phyloP scores from a whole-genome alignment of 2,888 invertebrate genomes.

The Polydrusus pterygomalis region DNA sequence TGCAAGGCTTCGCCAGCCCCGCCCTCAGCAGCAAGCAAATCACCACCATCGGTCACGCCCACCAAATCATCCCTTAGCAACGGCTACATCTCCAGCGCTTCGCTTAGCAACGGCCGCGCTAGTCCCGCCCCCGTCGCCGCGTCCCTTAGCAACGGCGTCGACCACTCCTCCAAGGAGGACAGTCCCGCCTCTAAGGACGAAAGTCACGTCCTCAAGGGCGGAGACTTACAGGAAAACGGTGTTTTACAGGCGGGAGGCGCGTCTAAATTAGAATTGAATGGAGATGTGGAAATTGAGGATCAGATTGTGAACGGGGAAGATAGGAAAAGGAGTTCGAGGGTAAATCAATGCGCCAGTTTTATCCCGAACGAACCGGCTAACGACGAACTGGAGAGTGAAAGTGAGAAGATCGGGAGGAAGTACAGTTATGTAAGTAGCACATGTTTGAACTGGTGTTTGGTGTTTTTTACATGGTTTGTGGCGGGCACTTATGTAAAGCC shows the following conservation, averaged over 20 bases:
- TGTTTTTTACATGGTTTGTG: no score
- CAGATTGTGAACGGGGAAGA: constrained; percentile 49
- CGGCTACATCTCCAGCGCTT: constrained; percentile 35
- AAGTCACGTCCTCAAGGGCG: constrained; percentile 47
- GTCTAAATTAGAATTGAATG: constrained; percentile 59
- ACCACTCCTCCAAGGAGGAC: constrained; percentile 16
- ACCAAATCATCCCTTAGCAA: constrained; percentile 42
- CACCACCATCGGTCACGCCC: constrained; percentile 32
- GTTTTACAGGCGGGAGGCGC: constrained; percentile 58
- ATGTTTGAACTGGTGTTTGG: not conserved
- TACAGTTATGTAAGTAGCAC: constrained; percentile 51
- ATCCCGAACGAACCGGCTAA: constrained; percentile 70
- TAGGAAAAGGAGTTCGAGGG: constrained; percentile 58
- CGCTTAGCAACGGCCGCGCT: constrained; percentile 42
- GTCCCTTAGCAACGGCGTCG: constrained; percentile 46
- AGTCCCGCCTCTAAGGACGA: constrained; percentile 49
- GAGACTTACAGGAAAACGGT: constrained; percentile 58
- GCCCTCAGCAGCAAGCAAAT: constrained; percentile 32
- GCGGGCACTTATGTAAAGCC: no score
- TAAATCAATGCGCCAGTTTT: constrained; percentile 78
- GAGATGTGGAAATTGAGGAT: constrained; percentile 54
- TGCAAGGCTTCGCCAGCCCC: constrained; percentile 50
- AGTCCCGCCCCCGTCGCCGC: constrained; percentile 13
- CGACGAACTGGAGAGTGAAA: constrained; percentile 50
- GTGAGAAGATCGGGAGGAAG: constrained; percentile 52